phyloP scores from a whole-genome alignment of 92 coral and sea anemone species.

The Palythoa grandis region DNA sequence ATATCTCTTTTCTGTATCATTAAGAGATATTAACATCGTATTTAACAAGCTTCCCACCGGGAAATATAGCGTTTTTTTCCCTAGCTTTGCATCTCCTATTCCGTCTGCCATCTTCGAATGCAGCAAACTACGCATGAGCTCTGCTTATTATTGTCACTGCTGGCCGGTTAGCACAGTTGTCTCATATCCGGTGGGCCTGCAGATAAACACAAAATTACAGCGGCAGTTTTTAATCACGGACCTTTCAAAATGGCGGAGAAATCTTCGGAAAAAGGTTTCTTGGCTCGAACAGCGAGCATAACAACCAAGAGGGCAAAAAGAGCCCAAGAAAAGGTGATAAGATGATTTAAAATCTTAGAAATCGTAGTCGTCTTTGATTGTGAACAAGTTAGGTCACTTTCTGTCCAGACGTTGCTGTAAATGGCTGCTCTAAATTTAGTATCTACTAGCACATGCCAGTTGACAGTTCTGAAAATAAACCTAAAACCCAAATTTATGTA shows the following conservation, averaged over 20 bases:
- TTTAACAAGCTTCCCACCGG: conserved; percentile 93
- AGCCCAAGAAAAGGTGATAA: conserved; percentile 93
- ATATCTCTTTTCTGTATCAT: conserved; percentile 89
- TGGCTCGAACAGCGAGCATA: conserved; percentile 96
- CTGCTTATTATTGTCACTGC: not conserved
- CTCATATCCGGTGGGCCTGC: conserved; percentile 9
- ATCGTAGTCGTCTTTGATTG: not conserved
- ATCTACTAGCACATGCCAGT: not conserved
- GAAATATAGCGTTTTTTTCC: conserved; percentile 73
- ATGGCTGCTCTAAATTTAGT: not conserved
- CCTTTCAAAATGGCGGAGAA: conserved; percentile 77
- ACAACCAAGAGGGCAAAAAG: conserved; percentile 94
- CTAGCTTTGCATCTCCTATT: conserved; percentile 49
- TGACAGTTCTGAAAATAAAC: conserved; percentile 3
- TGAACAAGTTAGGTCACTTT: not conserved
- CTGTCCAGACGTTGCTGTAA: not conserved
- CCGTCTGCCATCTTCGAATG: conserved; percentile 82
- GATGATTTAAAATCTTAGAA: not conserved
- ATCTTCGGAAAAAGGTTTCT: conserved; percentile 82
- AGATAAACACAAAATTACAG: conserved; percentile 15
- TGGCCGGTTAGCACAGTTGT: conserved; percentile 44
- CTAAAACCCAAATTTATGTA: not conserved
- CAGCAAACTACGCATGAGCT: not conserved
- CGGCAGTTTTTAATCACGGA: conserved; percentile 51
- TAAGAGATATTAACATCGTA: conserved; percentile 88